Evolutionary conservation across 2,113 vertebrate species (phyloP).

Genomic region (sheep (Ovis aries)): DNA sequence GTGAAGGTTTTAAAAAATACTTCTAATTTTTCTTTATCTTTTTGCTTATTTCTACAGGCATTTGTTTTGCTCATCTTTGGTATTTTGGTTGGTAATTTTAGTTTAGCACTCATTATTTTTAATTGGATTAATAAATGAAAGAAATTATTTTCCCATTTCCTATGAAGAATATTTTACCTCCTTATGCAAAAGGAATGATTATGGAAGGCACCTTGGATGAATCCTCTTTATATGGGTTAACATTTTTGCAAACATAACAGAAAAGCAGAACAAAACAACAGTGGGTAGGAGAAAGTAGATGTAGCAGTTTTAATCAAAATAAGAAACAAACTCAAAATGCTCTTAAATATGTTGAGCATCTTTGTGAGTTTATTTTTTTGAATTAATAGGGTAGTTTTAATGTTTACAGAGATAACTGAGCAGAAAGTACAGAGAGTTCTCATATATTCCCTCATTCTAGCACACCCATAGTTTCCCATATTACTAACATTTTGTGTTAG

Average conservation of each 20-base stretch:
- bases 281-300: not conserved
- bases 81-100: conserved; percentile 86
- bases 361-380: not conserved
- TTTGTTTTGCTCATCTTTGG: conserved; percentile 86
- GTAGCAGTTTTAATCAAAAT: conserved; percentile 27
- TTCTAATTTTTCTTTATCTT: conserved; percentile 39
- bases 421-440: not conserved
- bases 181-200: conserved; percentile 21
- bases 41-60: conserved; percentile 83
- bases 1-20: not conserved
- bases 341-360: not conserved
- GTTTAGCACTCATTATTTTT: conserved; percentile 87
- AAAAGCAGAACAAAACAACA: not conserved
- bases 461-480: not conserved
- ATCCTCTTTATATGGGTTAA: not conserved
- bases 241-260: conserved; percentile 7
- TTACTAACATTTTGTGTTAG: not conserved
- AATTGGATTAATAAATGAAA: conserved; percentile 81
- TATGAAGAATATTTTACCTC: conserved; percentile 33
- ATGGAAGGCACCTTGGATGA: not conserved
- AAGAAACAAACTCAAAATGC: conserved; percentile 22
- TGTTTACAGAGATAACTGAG: conserved; percentile 3
- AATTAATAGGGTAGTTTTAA: not conserved
- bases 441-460: not conserved
- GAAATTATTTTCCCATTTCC: not conserved